Evolutionary conservation across 2,888 invertebrate genomes (phyloP), one percentile per base, ranked within the genome.

Genomic region (Tachina lurida): DNA sequence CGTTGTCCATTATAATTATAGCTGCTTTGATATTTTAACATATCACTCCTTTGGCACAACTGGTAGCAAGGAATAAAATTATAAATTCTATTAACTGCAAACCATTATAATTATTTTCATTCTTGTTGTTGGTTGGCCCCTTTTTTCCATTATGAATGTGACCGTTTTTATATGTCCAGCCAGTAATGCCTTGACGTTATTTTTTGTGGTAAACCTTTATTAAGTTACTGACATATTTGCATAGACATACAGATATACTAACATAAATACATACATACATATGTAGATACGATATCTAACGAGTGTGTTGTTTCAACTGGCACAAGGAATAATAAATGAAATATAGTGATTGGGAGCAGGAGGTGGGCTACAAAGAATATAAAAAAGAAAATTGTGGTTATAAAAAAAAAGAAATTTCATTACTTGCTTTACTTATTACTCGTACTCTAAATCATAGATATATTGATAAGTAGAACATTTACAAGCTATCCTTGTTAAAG

Each of bases 31-130:
- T 58, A 43, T 60, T 52, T 58, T 56, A 10, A n/a, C 54, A 71
- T 71, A 62, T 62, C 62, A 63, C 54, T 71, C 45, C 43, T 56
- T 63, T 71, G 70, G 39, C 17, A 63, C 17, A 60, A 31, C 39
- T 47, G 73, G 49, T 43, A 65, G 22, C 58, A 65, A 73, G 74
- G 74, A 45, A 63, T 45, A 17, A 47, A 74, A 82, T 82, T 82
- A 85, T 82, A 82, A 85, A 82, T 82, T 82, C 85, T 85, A 82
- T 82, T 79, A 85, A 82, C 84, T 85, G 70, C 62, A 70, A 82
- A 70, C 75, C 82, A 76, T 82, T 82, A 63, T 41, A 75, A 54
- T 52, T 45, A 49, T 79, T 71, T 63, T 12, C 19, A 15, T 31
- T 60, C 31, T 19, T n/a, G 5, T 5, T 7, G 7, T 0, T 3